These are phyloP conservation scores for Brachionus asplanchnoidis DNA, from an alignment of 1,140 invertebrate species.

Conservation along the genomic window DNA sequence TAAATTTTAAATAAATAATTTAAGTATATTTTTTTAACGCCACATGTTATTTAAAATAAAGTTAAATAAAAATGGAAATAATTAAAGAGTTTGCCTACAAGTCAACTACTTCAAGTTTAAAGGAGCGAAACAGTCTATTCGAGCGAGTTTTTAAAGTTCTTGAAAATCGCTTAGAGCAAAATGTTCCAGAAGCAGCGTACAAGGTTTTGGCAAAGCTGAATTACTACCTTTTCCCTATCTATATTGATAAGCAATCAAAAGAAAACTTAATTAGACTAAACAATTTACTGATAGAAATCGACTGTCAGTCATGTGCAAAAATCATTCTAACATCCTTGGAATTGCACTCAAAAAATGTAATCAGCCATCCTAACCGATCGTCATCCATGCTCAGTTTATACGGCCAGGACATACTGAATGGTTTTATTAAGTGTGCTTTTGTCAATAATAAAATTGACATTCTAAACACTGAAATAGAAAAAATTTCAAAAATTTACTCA, in stretches of 20 bases:
- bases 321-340: background rate
- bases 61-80: conserved; percentile 1
- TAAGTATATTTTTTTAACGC: background rate
- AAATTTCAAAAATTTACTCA: background rate
- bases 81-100: conserved; percentile 31
- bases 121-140: background rate
- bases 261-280: conserved; percentile 1
- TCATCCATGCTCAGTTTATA: background rate
- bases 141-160: background rate
- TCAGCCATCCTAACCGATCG: background rate
- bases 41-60: conserved; percentile 8
- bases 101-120: conserved; percentile 6
- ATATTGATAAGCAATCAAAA: conserved; percentile 29
- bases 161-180: background rate
- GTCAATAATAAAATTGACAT: background rate
- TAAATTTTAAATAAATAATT: background rate
- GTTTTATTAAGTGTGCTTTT: background rate
- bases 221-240: conserved; percentile 37
- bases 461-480: background rate
- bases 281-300: background rate
- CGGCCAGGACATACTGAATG: conserved; percentile 5
- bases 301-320: background rate
- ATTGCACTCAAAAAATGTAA: background rate
- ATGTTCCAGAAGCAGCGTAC: background rate
- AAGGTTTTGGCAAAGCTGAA: background rate